Evolutionary conservation across 2,888 invertebrate genomes (phyloP).

Genomic region (Xestoiulus laeticollis): DNA sequence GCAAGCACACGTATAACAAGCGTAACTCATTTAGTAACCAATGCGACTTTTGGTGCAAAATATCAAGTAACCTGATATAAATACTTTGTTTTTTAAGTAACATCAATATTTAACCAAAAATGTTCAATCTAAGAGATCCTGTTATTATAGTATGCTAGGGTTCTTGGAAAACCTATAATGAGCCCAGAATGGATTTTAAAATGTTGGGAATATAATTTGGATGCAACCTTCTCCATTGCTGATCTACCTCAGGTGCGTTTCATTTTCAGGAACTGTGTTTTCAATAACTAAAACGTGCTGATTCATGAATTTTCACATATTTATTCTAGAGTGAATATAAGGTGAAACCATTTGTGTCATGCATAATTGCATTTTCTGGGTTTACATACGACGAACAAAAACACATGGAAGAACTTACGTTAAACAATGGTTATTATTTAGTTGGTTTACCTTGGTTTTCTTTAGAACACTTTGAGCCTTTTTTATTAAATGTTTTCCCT

Average conservation of each 20-base stretch:
- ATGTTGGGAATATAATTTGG: slow-evolving; percentile 80
- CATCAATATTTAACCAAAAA: background rate
- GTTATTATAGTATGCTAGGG: slow-evolving; percentile 78
- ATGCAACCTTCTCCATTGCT: slow-evolving; percentile 74
- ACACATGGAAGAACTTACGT: slow-evolving; percentile 90
- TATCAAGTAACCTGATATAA: slow-evolving; percentile 69
- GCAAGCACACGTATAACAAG: slow-evolving; percentile 69
- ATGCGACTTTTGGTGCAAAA: slow-evolving; percentile 73
- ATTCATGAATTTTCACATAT: slow-evolving; percentile 59
- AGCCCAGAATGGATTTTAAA: slow-evolving; percentile 86
- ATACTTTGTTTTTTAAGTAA: background rate
- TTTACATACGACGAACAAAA: slow-evolving; percentile 88
- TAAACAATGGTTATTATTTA: slow-evolving; percentile 75
- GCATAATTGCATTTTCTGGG: slow-evolving; percentile 73
- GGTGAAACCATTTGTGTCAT: slow-evolving; percentile 52
- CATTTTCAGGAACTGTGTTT: background rate
- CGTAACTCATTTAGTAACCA: slow-evolving; percentile 91
- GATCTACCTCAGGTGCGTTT: slow-evolving; percentile 61
- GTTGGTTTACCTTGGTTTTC: background rate
- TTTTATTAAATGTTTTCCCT: slow-evolving; percentile 53
- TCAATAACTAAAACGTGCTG: background rate
- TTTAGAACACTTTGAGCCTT: too few relatives aligned
- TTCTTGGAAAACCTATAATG: slow-evolving; percentile 88
- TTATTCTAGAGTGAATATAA: slow-evolving; percentile 58
- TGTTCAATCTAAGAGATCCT: background rate